phyloP scores from a whole-genome alignment of 2,113 vertebrate species.

The Proterorhinus semilunaris region DNA sequence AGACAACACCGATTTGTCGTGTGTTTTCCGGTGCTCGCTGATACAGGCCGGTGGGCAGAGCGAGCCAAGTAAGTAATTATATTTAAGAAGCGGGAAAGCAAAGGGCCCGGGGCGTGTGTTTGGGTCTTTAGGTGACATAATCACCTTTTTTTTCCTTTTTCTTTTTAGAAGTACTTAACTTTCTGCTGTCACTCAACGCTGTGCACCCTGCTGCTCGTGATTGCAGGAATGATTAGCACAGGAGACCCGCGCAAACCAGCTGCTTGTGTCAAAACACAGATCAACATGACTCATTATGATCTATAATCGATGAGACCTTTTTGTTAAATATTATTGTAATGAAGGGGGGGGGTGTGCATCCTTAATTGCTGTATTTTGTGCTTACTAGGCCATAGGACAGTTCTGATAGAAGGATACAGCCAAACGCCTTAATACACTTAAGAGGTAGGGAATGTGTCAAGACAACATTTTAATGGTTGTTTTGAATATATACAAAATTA shows the following conservation, averaged over 20 bases:
- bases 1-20: slow-evolving; percentile 70
- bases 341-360: slow-evolving; percentile 26
- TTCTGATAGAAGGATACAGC: too few relatives aligned
- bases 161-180: slow-evolving; percentile 14
- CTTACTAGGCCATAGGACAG: too few relatives aligned
- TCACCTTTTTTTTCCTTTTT: slow-evolving; percentile 24
- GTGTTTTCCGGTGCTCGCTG: slow-evolving; percentile 55
- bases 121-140: slow-evolving; percentile 31
- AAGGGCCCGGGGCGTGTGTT: neutral
- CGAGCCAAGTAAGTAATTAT: slow-evolving; percentile 44
- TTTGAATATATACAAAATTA: too few relatives aligned
- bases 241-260: slow-evolving; percentile 36
- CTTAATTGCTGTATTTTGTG: too few relatives aligned
- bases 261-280: slow-evolving; percentile 55
- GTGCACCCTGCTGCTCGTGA: slow-evolving; percentile 35
- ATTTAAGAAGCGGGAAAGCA: slow-evolving; percentile 28
- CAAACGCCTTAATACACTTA: too few relatives aligned
- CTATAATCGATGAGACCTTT: slow-evolving; percentile 39
- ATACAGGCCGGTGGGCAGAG: slow-evolving; percentile 42
- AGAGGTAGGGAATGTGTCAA: too few relatives aligned
- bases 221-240: slow-evolving; percentile 52
- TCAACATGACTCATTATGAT: slow-evolving; percentile 38
- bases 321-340: slow-evolving; percentile 39
- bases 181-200: slow-evolving; percentile 38
- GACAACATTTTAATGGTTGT: too few relatives aligned